Percentiles rank a stretch among this genome's conserved stretches.
These are phyloP conservation scores for Hydrozoanthus gracilis DNA, from an alignment of 92 coral and sea anemone species.

Conservation along the genomic window DNA sequence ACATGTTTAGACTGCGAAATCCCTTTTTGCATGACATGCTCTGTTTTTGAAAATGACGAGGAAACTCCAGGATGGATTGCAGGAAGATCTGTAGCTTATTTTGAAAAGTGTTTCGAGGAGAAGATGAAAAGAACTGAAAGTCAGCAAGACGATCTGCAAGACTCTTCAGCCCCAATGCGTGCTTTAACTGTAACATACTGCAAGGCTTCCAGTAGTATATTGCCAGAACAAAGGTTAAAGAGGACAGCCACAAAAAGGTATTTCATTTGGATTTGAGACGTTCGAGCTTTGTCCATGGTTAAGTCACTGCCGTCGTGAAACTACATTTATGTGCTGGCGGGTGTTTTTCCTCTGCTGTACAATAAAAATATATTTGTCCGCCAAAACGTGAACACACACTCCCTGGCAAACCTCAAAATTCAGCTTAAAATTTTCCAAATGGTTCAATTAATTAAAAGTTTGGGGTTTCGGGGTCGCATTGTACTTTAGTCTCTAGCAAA, in stretches of 20 bases:
- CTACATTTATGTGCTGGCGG: slow-evolving; percentile 12
- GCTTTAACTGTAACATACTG: not conserved
- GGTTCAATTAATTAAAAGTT: not conserved
- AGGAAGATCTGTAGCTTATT: slow-evolving; percentile 55
- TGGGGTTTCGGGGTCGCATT: no score
- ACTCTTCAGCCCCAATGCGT: slow-evolving; percentile 7
- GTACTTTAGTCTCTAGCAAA: slow-evolving; percentile 7
- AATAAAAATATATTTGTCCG: not conserved
- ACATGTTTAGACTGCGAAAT: slow-evolving; percentile 47
- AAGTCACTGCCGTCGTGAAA: not conserved
- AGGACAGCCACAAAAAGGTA: slow-evolving; percentile 22
- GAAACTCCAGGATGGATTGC: slow-evolving; percentile 47
- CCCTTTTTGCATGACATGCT: slow-evolving; percentile 51
- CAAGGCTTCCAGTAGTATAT: no score
- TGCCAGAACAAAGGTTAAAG: slow-evolving; percentile 8
- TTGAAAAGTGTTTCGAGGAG: slow-evolving; percentile 37
- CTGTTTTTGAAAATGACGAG: slow-evolving; percentile 53
- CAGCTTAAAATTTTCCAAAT: slow-evolving; percentile 1
- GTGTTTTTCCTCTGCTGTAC: slow-evolving; percentile 22
- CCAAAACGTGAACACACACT: slow-evolving; percentile 12
- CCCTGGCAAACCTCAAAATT: slow-evolving; percentile 9
- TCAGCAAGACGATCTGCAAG: slow-evolving; percentile 10
- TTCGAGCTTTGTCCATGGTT: slow-evolving; percentile 6
- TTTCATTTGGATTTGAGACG: slow-evolving; percentile 12
- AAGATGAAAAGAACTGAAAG: slow-evolving; percentile 21